Base-by-base conservation (phyloP, 2,888 invertebrate genomes). In the Caenorhabditis sp. region DNA sequence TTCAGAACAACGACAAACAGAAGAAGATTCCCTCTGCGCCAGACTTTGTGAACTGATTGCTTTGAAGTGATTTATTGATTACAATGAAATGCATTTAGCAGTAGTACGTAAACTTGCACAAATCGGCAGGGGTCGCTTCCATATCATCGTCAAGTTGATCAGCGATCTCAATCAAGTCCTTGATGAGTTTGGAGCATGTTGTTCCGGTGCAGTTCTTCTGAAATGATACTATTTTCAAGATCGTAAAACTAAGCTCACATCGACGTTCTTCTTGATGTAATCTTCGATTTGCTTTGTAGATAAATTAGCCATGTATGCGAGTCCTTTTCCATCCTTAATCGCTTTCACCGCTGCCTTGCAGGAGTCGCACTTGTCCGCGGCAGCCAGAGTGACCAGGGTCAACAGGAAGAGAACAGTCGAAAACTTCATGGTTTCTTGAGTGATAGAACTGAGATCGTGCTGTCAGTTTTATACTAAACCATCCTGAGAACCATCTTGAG, bases 81-180 rank as follows among this genome's bases (percentile, higher is more conserved):
- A 12, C n/a, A 47, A n/a, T 41, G 7, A 26, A 28, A 35, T 12
- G 2, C 26, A 28, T 16, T 68, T 31, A 68, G n/a, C 80, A 80
- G 22, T 38, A 54, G 28, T 80, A 61, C 7, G 58, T 28, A 35
- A 81, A 75, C 24, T 76, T 28, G 61, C 81, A 81, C 22, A 75
- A 16, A 22, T 76, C 56, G n/a, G 56, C 35, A 2, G 80, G 74
- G 12, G 81, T 70, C 3, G 70, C 28, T 31, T 70, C 49, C 49
- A 64, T 5, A 24, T 81, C 81, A 41, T 81, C 75, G 47, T 81
- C 81, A 5, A 81, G 41, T 44, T 81, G 74, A 63, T 81, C 80
- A 26, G 75, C 75, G 24, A 75, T 75, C 19, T 81, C 81, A 12
- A 69, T 38, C 7, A 80, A 54, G 59, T 38, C 38, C 16, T 56